A percentile compares a stretch with the other conserved stretches of the same genome.
phyloP scores from a whole-genome alignment of 2,797 vertebrate species.

The Balearica regulorum region DNA sequence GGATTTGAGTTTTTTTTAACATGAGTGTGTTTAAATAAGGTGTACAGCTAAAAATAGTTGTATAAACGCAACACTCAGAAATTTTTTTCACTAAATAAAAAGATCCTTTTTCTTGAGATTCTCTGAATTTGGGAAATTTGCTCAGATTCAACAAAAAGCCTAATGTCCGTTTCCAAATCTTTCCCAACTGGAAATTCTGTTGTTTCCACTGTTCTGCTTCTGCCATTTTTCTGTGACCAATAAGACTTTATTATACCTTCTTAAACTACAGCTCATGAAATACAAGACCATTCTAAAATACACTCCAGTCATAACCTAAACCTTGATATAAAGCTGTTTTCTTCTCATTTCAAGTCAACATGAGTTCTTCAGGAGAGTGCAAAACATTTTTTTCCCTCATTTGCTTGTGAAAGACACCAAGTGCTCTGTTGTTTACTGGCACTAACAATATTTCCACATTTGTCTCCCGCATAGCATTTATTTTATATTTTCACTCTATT shows the following conservation, averaged over 20 bases:
- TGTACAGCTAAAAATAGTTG: neutral
- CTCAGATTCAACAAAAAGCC: neutral
- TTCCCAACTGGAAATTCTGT: neutral
- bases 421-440: neutral
- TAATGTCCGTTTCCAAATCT: neutral
- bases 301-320: neutral
- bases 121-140: neutral
- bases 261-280: neutral
- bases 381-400: neutral
- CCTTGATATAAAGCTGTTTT: neutral
- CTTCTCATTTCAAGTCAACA: neutral
- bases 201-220: neutral
- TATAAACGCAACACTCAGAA: neutral
- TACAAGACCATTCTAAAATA: neutral
- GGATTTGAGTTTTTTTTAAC: neutral
- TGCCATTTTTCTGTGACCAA: neutral
- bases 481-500: conserved; percentile 44
- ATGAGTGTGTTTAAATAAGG: neutral
- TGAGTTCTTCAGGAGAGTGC: neutral
- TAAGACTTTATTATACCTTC: neutral
- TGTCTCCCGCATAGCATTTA: neutral
- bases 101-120: neutral
- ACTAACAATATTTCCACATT: conserved; percentile 6
- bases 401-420: neutral
- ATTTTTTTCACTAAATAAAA: neutral